Conservation (phyloP, 30 jellyfish, hydroid and myxozoan genomes). For the Aurelia aurita region DNA sequence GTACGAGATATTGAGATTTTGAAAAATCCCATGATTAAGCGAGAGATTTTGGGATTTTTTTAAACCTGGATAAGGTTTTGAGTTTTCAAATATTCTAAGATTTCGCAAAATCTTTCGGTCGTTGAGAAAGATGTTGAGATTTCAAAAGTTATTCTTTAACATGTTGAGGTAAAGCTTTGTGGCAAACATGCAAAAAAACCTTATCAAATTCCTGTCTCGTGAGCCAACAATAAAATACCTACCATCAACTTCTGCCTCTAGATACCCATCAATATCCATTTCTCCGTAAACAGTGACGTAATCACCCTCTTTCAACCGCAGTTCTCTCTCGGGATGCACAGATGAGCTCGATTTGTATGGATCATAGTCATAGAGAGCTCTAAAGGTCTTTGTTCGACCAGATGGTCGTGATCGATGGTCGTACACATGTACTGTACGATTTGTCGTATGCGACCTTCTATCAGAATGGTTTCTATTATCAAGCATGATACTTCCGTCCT, state of each 20-base stretch:
- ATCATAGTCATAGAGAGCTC: constrained; percentile 82
- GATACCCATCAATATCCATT: constrained; percentile 87
- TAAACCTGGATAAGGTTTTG: no score
- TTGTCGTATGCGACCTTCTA: constrained; percentile 32
- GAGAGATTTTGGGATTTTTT: no score
- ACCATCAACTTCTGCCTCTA: constrained; percentile 92
- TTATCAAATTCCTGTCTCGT: background rate
- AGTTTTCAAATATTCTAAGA: no score
- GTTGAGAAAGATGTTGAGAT: no score
- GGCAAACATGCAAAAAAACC: no score
- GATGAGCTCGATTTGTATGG: constrained; percentile 82
- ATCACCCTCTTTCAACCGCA: constrained; percentile 87
- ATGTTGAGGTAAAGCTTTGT: no score
- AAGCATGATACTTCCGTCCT: constrained; percentile 52
- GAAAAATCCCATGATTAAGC: no score
- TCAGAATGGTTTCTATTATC: constrained; percentile 31
- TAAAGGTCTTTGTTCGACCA: constrained; percentile 31
- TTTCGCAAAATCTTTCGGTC: no score
- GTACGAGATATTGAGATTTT: no score
- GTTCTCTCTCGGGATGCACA: constrained; percentile 82
- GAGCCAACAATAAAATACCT: background rate
- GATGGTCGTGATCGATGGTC: constrained; percentile 47
- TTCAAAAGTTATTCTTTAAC: no score
- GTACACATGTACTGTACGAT: constrained; percentile 41
- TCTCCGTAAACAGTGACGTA: constrained; percentile 91